These are phyloP conservation scores for Girardia tigrina DNA, from an alignment of 2,888 invertebrate species.

Conservation along the genomic window DNA sequence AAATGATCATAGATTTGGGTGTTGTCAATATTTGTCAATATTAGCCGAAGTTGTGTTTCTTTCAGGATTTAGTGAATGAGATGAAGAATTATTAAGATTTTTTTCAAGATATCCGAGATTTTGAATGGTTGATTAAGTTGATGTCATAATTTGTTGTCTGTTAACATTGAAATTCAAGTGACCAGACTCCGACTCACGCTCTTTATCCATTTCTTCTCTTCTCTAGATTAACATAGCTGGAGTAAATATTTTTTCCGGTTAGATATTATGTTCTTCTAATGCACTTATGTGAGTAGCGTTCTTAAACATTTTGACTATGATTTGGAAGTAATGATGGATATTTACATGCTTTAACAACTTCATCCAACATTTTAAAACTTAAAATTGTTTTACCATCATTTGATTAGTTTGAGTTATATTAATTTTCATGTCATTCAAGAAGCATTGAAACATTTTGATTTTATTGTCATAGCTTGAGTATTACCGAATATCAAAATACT, in stretches of 20 bases:
- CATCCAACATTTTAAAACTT: neutral
- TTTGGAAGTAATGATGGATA: neutral
- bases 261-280: neutral
- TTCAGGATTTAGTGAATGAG: neutral
- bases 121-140: neutral
- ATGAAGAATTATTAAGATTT: neutral
- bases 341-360: neutral
- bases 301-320: neutral
- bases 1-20: neutral
- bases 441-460: neutral
- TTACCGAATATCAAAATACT: neutral
- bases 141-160: neutral
- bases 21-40: too few relatives aligned
- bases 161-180: too few relatives aligned
- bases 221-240: neutral
- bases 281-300: neutral
- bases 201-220: constrained; percentile 10
- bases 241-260: neutral
- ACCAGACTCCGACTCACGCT: neutral
- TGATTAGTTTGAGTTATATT: neutral
- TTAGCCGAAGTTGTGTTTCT: neutral
- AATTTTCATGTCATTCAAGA: neutral
- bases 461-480: constrained; percentile 15
- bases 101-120: neutral
- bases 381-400: constrained; percentile 2